Base-by-base conservation (phyloP, 2,113 vertebrate species). In the Origma solitaria region DNA sequence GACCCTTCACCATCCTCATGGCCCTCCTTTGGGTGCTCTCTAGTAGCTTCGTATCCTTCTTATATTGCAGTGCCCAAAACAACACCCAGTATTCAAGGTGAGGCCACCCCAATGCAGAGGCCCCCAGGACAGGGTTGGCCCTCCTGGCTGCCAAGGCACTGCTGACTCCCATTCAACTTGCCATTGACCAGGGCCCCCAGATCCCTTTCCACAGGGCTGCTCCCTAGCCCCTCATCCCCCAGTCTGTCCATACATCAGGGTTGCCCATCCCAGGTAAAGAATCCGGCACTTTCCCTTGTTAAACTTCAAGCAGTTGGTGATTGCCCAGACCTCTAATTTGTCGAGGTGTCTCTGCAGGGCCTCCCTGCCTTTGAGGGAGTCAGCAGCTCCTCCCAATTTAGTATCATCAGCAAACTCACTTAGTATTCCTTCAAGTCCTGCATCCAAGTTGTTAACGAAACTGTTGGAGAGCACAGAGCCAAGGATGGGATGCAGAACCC, bases 41-140 rank as follows among this genome's bases (percentile, higher is more conserved):
- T 7, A 49, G 30, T 5, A 61, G 28, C 15, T 60, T 15, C 38
- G 10, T 38, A 8, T 40, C 17, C 30, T 38, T 31, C 20, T 38
- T 20, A 50, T 25, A 61, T 11, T 77, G 7, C 4, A 7, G 28
- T 10, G 3, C 12, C 2, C 35, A 61, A 8, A 50, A 33, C 15
- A 35, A 28, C 15, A 24, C 38, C 24, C n/a, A 61, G 13, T 11
- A 78, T 20, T 78, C 0, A 5, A 38, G 73, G 22, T 54, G 64
- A 79, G 64, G 24, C 28, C 0, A 1, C 27, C 27, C 22, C 54
- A 76, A 44, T 1, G 4, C 61, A 61, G 64, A 53, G 47, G n/a
- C n/a, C 28, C 38, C 23, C 27, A 51, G 45, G 14, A n/a, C 33
- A 60, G 0, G 0, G 0, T 1, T 19, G 28, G 33, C 19, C 17